A percentile compares a stretch with the other conserved stretches of the same genome.
These are phyloP conservation scores for Enteromius radiatus DNA, from an alignment of 2,797 vertebrate species.

Conservation along the genomic window DNA sequence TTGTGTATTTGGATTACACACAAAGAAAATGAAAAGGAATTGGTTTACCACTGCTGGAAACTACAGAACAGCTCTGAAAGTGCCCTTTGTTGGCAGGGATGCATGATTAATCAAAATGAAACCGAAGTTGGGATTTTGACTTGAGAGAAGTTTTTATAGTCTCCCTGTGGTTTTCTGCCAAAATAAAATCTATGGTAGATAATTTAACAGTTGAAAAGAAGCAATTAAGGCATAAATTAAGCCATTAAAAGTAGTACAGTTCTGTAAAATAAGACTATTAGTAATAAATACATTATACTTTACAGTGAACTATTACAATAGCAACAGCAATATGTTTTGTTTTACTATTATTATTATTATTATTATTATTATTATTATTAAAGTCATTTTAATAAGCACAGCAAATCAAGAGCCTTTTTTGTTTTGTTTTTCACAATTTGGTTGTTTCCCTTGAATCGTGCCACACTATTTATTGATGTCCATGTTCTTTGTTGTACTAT, in stretches of 20 bases:
- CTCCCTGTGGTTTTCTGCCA: background rate
- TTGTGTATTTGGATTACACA: slow-evolving; percentile 25
- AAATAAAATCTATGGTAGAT: background rate
- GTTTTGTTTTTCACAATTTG: no score
- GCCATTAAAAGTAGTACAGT: background rate
- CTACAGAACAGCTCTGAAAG: slow-evolving; percentile 15
- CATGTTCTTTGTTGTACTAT: slow-evolving; percentile 21
- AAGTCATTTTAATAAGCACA: background rate
- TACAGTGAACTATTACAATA: background rate
- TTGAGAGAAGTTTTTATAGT: background rate
- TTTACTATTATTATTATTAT: slow-evolving; percentile 12
- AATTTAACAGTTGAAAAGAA: background rate
- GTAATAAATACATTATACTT: background rate
- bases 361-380: slow-evolving; percentile 15
- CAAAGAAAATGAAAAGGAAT: slow-evolving; percentile 33
- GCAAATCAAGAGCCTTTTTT: background rate
- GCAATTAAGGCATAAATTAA: background rate
- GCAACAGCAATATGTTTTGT: background rate
- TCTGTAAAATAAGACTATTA: background rate
- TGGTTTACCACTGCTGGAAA: slow-evolving; percentile 57
- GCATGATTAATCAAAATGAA: background rate
- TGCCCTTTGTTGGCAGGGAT: background rate
- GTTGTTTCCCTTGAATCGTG: background rate
- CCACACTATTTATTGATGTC: background rate
- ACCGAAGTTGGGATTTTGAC: background rate